Conservation (phyloP, 2,797 vertebrate genomes). For the Mallotus villosus region DNA sequence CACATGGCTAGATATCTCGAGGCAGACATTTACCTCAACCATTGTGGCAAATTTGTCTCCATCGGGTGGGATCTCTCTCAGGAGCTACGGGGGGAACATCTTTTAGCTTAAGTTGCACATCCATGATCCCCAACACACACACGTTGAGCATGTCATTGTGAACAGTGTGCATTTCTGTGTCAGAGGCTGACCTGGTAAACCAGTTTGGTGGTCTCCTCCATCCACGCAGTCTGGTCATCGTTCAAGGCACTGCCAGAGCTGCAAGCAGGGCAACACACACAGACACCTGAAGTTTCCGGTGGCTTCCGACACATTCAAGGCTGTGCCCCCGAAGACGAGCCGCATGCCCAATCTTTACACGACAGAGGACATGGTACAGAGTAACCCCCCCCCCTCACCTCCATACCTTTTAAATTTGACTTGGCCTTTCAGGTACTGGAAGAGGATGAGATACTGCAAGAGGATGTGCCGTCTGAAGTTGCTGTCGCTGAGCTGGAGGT, state of each 20-base stretch:
- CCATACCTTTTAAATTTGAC: conserved; percentile 98
- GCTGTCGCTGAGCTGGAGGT: conserved; percentile 96
- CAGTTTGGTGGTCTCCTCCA: conserved; percentile 95
- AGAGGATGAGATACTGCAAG: conserved; percentile 96
- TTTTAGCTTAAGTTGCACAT: not conserved
- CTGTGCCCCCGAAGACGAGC: not conserved
- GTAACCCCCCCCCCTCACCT: too few species aligned
- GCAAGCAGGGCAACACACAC: conserved; percentile 27
- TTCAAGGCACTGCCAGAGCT: conserved; percentile 92
- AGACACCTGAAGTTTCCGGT: not conserved
- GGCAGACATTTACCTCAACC: conserved; percentile 82
- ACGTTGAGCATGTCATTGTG: not conserved
- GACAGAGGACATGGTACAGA: not conserved
- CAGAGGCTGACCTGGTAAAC: conserved; percentile 88
- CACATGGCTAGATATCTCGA: too few species aligned
- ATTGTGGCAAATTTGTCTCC: conserved; percentile 93
- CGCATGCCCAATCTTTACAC: not conserved
- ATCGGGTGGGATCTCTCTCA: conserved; percentile 92
- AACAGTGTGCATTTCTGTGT: not conserved
- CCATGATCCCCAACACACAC: not conserved
- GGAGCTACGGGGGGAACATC: conserved; percentile 74
- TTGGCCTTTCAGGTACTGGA: conserved; percentile 97
- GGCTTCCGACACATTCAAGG: not conserved
- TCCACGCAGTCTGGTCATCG: conserved; percentile 94
- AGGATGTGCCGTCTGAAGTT: conserved; percentile 97